Percentiles rank a stretch among this genome's conserved stretches.
phyloP scores from a whole-genome alignment of 2,797 vertebrate genomes.

The Neosalanx taihuensis region DNA sequence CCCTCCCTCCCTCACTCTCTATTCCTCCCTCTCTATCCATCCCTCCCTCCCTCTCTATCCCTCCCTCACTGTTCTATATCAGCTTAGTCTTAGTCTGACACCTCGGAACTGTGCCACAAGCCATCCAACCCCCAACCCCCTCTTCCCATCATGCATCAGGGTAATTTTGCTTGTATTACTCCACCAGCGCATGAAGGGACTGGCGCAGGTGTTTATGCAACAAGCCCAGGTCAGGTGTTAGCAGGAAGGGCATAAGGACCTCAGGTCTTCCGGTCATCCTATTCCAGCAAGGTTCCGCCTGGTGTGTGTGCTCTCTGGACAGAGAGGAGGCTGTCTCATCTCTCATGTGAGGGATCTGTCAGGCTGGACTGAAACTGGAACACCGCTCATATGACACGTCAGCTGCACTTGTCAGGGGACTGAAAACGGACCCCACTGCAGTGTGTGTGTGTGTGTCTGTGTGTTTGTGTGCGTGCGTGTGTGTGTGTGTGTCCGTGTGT shows the following conservation, averaged over 20 bases:
- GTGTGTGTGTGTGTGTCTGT: too few species aligned
- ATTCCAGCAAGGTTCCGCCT: too few species aligned
- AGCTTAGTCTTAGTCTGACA: not conserved
- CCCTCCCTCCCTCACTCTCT: not conserved
- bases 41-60: not conserved
- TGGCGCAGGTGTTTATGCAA: not conserved
- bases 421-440: too few species aligned
- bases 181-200: not conserved
- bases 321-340: not conserved
- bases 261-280: too few species aligned
- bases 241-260: not conserved
- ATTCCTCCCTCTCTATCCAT: constrained; percentile 3
- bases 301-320: not conserved
- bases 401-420: too few species aligned
- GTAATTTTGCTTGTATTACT: not conserved
- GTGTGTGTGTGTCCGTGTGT: too few species aligned
- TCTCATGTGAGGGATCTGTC: too few species aligned
- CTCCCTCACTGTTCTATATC: not conserved
- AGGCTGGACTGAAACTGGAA: too few species aligned
- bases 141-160: not conserved
- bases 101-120: not conserved
- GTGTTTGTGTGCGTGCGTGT: too few species aligned
- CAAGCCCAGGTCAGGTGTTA: not conserved
- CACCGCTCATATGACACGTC: too few species aligned
- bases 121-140: not conserved